A percentile compares a stretch with the other conserved stretches of the same genome.
phyloP scores from a whole-genome alignment of 2,888 invertebrate species.

The Eupithecia inturbata region DNA sequence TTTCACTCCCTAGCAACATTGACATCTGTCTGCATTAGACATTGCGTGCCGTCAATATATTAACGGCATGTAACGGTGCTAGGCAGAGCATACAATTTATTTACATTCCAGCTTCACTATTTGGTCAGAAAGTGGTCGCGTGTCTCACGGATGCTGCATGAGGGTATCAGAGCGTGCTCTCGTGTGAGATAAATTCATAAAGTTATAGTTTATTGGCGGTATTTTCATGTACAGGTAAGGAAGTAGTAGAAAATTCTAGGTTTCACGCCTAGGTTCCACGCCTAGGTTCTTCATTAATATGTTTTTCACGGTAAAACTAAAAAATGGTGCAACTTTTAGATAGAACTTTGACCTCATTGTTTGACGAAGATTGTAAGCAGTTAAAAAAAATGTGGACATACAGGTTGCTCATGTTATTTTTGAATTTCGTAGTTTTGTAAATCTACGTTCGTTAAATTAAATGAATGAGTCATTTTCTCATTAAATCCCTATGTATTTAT shows the following conservation, averaged over 20 bases:
- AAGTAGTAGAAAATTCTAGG: not conserved
- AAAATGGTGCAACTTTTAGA: too few relatives aligned
- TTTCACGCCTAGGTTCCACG: too few relatives aligned
- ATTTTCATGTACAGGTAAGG: not conserved
- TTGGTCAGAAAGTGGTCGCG: conserved; percentile 41
- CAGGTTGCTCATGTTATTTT: not conserved
- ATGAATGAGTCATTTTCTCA: conserved; percentile 5
- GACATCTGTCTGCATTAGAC: conserved; percentile 14
- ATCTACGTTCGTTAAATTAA: not conserved
- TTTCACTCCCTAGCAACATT: conserved; percentile 11
- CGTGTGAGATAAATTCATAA: conserved; percentile 23
- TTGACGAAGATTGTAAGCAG: too few relatives aligned
- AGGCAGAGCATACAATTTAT: conserved; percentile 33
- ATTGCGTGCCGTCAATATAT: conserved; percentile 34
- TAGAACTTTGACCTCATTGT: too few relatives aligned
- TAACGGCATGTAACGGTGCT: conserved; percentile 32
- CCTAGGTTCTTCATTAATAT: not conserved
- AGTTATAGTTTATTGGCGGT: conserved; percentile 3
- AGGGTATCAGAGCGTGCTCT: conserved; percentile 36
- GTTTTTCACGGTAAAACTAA: too few relatives aligned
- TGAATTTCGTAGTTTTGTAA: not conserved
- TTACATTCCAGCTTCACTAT: conserved; percentile 33
- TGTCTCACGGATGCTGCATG: conserved; percentile 36
- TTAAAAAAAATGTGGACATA: not conserved
- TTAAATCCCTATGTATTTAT: conserved; percentile 23